These are phyloP conservation scores for Drymonia ruficornis DNA, from an alignment of 2,888 invertebrate species.

Conservation along the genomic window DNA sequence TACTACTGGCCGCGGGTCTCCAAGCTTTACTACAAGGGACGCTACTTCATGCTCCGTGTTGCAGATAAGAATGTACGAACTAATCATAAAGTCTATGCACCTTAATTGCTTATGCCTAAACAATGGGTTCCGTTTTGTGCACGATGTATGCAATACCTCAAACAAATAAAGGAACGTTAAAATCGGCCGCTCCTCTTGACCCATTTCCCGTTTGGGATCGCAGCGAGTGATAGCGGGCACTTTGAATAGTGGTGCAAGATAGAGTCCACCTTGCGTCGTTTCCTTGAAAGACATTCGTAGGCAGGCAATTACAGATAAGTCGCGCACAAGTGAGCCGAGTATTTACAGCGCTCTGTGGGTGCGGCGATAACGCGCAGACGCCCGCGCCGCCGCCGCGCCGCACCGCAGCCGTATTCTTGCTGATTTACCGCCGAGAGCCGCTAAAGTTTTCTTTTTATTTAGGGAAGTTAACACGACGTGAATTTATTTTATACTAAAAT, in stretches of 20 bases:
- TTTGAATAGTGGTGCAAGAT: slow-evolving; percentile 77
- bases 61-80: slow-evolving; percentile 96
- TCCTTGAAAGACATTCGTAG: slow-evolving; percentile 82
- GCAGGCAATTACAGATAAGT: slow-evolving; percentile 84
- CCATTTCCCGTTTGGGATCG: slow-evolving; percentile 66
- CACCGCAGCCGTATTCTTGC: slow-evolving; percentile 8
- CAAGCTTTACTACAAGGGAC: slow-evolving; percentile 98
- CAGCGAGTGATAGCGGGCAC: slow-evolving; percentile 58
- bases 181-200: slow-evolving; percentile 65
- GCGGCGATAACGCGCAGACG: slow-evolving; percentile 55
- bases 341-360: slow-evolving; percentile 78
- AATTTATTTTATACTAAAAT: slow-evolving; percentile 6
- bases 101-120: not conserved
- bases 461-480: slow-evolving; percentile 10
- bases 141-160: not conserved
- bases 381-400: slow-evolving; percentile 16
- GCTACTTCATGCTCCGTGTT: slow-evolving; percentile 98
- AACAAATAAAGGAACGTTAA: slow-evolving; percentile 48
- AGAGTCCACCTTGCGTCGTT: slow-evolving; percentile 72
- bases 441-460: slow-evolving; percentile 36
- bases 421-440: slow-evolving; percentile 27
- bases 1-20: slow-evolving; percentile 99
- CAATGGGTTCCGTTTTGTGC: not conserved
- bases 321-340: slow-evolving; percentile 73
- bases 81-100: slow-evolving; percentile 29